A percentile compares a stretch with the other conserved stretches of the same genome.
These are phyloP conservation scores for Ennomos erosarius DNA, from an alignment of 2,888 invertebrate genomes.

Conservation along the genomic window DNA sequence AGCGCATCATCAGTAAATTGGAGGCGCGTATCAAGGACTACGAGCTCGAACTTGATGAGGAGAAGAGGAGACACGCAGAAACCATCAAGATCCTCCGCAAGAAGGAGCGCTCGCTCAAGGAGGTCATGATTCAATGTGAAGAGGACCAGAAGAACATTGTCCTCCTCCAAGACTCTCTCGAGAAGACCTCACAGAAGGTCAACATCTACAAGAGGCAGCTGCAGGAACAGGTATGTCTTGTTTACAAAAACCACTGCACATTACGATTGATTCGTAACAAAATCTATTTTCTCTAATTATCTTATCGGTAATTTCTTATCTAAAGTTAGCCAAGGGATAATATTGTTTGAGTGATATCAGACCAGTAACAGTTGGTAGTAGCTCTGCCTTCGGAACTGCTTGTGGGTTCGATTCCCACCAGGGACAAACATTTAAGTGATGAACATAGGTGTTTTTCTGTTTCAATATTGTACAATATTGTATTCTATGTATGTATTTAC, in stretches of 20 bases:
- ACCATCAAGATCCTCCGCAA: conserved; percentile 99
- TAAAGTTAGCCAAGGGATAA: too few species aligned
- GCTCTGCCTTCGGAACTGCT: too few species aligned
- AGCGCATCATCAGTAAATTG: conserved; percentile 98
- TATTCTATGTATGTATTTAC: too few species aligned
- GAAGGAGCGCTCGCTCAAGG: conserved; percentile 98
- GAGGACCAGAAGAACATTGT: conserved; percentile 98
- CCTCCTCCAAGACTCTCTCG: conserved; percentile 95
- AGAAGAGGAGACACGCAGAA: conserved; percentile 98
- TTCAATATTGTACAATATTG: too few species aligned
- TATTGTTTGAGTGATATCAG: too few species aligned
- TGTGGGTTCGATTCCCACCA: too few species aligned
- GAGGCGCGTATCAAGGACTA: conserved; percentile 97
- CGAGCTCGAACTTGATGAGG: conserved; percentile 97
- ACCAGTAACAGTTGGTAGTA: too few species aligned
- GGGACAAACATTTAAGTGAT: too few species aligned
- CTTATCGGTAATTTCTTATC: too few species aligned
- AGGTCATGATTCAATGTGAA: conserved; percentile 97
- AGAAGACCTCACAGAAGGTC: conserved; percentile 94
- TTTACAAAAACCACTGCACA: not conserved
- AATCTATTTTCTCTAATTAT: too few species aligned
- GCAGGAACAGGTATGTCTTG: conserved; percentile 90
- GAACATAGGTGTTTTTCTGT: too few species aligned
- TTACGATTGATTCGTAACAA: too few species aligned
- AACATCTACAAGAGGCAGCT: conserved; percentile 98